phyloP scores from a whole-genome alignment of 2,113 vertebrate species.

The Pelecanoides urinatrix region DNA sequence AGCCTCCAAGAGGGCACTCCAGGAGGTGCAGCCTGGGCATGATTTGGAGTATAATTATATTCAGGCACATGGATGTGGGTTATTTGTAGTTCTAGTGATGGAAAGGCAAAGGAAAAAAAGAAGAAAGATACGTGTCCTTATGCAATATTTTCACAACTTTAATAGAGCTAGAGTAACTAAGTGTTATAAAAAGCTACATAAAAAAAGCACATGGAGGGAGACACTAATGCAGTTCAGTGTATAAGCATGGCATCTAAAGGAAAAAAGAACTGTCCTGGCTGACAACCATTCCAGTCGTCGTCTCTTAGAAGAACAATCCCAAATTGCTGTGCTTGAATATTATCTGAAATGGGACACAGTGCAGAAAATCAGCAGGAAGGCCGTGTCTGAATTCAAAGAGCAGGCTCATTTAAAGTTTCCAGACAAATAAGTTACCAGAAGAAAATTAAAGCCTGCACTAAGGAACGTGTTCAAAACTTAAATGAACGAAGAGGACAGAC shows the following conservation, averaged over 20 bases:
- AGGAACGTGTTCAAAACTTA: background rate
- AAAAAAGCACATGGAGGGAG: background rate
- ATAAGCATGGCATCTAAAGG: background rate
- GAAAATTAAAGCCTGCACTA: background rate
- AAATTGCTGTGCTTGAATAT: background rate
- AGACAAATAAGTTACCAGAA: background rate
- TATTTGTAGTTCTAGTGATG: background rate
- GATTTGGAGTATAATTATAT: background rate
- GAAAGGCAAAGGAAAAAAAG: background rate
- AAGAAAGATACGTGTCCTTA: background rate
- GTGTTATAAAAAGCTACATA: conserved; percentile 6
- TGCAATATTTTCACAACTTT: background rate
- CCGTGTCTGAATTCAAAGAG: background rate
- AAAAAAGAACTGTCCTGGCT: background rate
- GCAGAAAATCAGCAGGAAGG: background rate
- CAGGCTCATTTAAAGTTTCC: background rate
- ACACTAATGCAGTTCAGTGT: background rate
- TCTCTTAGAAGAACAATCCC: background rate
- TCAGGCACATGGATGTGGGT: background rate
- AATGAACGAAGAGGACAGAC: background rate
- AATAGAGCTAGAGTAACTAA: background rate
- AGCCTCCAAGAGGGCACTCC: background rate
- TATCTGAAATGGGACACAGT: background rate
- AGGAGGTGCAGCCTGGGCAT: background rate
- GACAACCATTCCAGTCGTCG: background rate